Evolutionary conservation across 2,113 vertebrate species (phyloP), one percentile per base, ranked within the genome.

Genomic region (Callithrix jacchus): DNA sequence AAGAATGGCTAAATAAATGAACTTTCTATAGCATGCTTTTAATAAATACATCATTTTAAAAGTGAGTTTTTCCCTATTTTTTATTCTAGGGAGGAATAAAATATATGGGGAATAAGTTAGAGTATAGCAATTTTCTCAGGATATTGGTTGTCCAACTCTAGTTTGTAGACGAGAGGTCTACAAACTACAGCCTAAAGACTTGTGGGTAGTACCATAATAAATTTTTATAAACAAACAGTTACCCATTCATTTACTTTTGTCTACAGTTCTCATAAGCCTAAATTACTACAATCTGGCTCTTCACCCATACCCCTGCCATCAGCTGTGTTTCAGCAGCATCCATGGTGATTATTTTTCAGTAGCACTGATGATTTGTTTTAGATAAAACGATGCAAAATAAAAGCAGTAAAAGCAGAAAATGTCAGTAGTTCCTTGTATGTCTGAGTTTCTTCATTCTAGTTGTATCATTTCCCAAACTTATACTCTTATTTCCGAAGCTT

Each of bases 331-430:
- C 8, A 21, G 20, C 0, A 42, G n/a, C 23, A 21, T 4, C 11
- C 6, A 0, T 0, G 8, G 10, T 27, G 32, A 23, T 8, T 5
- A 66, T 66, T 45, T 20, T 30, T 37, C 0, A 4, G 21, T 7
- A 35, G 52, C 8, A 0, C 18, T 18, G 49, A 54, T 56, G 10
- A 47, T 13, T 54, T 20, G 52, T 83, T 35, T 68, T 47, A 52
- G 74, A 54, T 73, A 45, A 94, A 83, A 11, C 5, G 20, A 66
- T 12, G 5, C 0, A 56, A 25, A 8, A n/a, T 54, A 14, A 76
- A 76, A 64, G 32, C 9, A 6, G 10, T 20, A 35, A 56, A 61
- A 35, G 54, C 14, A 76, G 64, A 45, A 66, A 56, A 40, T 45
- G 35, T 18, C 20, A 7, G 2, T 8, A 25, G 14, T 8, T 32